These are phyloP conservation scores for Rachycentron canadum DNA, from an alignment of 2,797 vertebrate species.

Conservation along the genomic window DNA sequence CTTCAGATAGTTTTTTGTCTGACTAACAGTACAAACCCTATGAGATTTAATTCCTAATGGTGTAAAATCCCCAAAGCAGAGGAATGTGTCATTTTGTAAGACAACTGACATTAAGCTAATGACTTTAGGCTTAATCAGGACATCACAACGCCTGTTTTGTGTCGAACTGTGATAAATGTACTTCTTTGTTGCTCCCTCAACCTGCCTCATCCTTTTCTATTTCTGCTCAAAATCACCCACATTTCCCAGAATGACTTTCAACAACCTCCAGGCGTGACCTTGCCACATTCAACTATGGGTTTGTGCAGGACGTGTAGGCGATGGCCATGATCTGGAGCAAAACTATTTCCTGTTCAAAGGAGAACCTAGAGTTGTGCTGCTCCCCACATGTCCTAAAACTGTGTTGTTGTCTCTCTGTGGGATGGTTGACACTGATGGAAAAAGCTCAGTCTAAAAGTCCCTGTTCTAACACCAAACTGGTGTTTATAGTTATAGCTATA, in stretches of 20 bases:
- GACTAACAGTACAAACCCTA: too few species aligned
- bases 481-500: background rate
- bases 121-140: background rate
- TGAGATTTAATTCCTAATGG: background rate
- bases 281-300: slow-evolving; percentile 35
- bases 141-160: background rate
- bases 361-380: slow-evolving; percentile 18
- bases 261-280: slow-evolving; percentile 45
- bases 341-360: slow-evolving; percentile 26
- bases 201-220: slow-evolving; percentile 14
- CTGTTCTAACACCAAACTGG: background rate
- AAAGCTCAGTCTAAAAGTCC: slow-evolving; percentile 9
- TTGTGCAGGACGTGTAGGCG: slow-evolving; percentile 58
- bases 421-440: too few species aligned
- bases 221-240: slow-evolving; percentile 48
- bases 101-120: background rate
- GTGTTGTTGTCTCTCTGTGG: too few species aligned
- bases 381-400: slow-evolving; percentile 38
- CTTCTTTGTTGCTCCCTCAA: slow-evolving; percentile 8
- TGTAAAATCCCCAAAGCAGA: background rate
- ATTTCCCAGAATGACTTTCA: slow-evolving; percentile 62
- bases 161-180: background rate
- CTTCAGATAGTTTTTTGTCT: background rate
- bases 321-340: slow-evolving; percentile 35
- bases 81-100: background rate